Evolutionary conservation across 2,797 vertebrate species (phyloP).

Genomic region (Hemibagrus guttatus): DNA sequence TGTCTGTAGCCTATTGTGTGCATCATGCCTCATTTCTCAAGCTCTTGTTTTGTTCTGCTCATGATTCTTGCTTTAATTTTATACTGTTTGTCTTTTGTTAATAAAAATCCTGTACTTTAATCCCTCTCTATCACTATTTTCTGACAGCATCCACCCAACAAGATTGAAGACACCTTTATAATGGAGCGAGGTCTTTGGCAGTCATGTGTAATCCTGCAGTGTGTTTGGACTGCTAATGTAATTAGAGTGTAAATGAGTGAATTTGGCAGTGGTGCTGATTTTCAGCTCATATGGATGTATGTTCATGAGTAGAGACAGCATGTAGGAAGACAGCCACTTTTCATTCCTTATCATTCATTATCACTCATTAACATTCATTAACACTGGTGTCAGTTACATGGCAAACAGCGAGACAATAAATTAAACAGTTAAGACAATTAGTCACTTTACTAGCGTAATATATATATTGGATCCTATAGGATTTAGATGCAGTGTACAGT

Average conservation of each 20-base stretch:
- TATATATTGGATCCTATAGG: not conserved
- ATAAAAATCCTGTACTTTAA: not conserved
- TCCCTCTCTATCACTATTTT: not conserved
- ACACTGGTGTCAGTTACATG: not conserved
- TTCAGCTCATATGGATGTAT: not conserved
- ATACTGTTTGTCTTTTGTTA: not conserved
- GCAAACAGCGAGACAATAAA: not conserved
- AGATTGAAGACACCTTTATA: not conserved
- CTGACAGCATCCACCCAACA: not conserved
- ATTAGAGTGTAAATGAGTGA: constrained; percentile 6
- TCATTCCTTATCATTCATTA: not conserved
- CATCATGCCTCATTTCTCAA: not conserved
- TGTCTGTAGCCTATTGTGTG: not conserved
- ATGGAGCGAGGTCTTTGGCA: not conserved
- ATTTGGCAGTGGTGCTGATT: not conserved
- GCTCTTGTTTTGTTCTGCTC: not conserved
- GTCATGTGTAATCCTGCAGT: not conserved
- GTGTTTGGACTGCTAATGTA: not conserved
- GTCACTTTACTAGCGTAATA: not conserved
- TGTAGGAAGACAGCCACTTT: not conserved
- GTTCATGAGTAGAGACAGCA: not conserved
- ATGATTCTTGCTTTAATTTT: not conserved
- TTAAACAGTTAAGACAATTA: not conserved
- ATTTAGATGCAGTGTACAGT: not conserved
- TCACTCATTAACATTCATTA: not conserved